A percentile compares a stretch with the other conserved stretches of the same genome.
Evolutionary conservation across 2,113 vertebrate species (phyloP).

Genomic region (Ailuropoda melanoleuca): DNA sequence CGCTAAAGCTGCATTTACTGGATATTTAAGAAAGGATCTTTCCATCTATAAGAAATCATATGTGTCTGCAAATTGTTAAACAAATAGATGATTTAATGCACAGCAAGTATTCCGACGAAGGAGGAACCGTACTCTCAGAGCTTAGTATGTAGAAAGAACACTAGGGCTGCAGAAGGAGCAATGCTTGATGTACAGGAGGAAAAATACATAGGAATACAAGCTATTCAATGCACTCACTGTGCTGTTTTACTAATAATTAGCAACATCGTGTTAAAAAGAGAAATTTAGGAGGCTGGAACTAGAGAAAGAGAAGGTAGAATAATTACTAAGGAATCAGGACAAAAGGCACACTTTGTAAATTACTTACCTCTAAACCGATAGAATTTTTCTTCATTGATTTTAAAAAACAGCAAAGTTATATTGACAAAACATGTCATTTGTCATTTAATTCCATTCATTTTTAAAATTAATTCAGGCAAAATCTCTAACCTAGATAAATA

Average conservation of each 20-base stretch:
- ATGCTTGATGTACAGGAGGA: not conserved
- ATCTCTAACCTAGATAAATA: not conserved
- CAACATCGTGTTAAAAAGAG: not conserved
- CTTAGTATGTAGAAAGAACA: not conserved
- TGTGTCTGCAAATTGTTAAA: not conserved
- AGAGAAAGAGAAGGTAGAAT: not conserved
- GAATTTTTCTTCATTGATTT: not conserved
- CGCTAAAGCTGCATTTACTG: not conserved
- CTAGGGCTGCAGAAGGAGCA: not conserved
- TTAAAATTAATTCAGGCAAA: not conserved
- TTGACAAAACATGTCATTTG: not conserved
- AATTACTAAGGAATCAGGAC: not conserved
- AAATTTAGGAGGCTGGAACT: not conserved
- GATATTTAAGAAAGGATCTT: not conserved
- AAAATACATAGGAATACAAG: not conserved
- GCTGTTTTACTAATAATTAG: not conserved
- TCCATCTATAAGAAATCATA: not conserved
- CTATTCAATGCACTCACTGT: not conserved
- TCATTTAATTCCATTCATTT: not conserved
- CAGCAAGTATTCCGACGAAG: not conserved
- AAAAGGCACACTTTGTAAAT: not conserved
- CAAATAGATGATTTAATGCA: not conserved
- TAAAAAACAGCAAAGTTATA: not conserved
- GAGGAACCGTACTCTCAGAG: not conserved
- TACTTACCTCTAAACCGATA: not conserved